Percentiles rank a stretch among this genome's conserved stretches.
These are phyloP conservation scores for Gambelia wislizenii DNA, from an alignment of 2,797 vertebrate genomes.

Conservation along the genomic window DNA sequence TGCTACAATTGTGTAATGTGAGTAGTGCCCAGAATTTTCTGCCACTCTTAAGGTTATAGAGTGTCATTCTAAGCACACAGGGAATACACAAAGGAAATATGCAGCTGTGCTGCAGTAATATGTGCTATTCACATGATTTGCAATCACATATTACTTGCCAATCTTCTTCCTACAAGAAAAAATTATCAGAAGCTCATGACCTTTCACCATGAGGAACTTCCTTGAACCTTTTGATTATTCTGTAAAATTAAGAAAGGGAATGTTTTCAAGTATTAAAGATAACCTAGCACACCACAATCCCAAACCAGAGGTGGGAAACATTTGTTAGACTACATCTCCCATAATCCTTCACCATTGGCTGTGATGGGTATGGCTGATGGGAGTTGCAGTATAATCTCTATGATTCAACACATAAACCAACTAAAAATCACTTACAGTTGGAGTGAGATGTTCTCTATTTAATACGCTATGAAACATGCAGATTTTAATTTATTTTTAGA, in stretches of 20 bases:
- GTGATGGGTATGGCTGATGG: no score
- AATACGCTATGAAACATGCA: not conserved
- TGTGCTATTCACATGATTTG: not conserved
- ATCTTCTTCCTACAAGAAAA: not conserved
- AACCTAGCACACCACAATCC: not conserved
- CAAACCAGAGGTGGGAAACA: not conserved
- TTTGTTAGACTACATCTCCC: no score
- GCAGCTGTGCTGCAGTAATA: not conserved
- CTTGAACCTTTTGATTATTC: not conserved
- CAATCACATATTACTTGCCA: not conserved
- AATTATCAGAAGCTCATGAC: not conserved
- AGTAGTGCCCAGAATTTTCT: not conserved
- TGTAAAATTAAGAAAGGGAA: not conserved
- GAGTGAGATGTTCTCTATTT: not conserved
- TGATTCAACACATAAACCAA: no score
- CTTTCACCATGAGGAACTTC: not conserved
- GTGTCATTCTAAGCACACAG: not conserved
- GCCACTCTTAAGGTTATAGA: not conserved
- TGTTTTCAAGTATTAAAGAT: not conserved
- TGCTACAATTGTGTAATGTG: no score
- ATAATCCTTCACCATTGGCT: no score
- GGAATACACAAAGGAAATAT: not conserved
- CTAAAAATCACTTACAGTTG: not conserved
- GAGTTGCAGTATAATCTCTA: no score
- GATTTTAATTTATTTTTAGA: slow-evolving; percentile 15